Evolutionary conservation across 23 tunicate species (phyloP).

Genomic region (Halocynthia roretzi): DNA sequence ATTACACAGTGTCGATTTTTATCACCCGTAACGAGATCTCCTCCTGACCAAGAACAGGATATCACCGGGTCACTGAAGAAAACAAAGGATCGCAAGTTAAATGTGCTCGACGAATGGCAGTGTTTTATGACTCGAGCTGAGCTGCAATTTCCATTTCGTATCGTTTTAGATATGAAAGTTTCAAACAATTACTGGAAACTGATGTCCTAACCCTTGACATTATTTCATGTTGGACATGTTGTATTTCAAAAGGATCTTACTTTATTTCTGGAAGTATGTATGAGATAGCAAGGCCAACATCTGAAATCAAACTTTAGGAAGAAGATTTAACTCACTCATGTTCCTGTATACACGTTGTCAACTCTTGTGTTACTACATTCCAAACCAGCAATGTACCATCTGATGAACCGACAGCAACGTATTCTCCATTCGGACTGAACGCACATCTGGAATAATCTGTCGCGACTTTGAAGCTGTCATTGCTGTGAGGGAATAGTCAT

Average conservation of each 20-base stretch:
- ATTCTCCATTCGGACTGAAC: slow-evolving; percentile 47
- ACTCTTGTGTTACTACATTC: slow-evolving; percentile 46
- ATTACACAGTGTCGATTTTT: slow-evolving; percentile 45
- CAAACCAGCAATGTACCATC: slow-evolving; percentile 77
- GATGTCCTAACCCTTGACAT: no score
- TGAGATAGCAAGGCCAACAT: no score
- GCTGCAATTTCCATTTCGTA: not conserved
- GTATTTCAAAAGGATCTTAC: no score
- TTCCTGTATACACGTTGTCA: slow-evolving; percentile 23
- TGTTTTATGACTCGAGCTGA: not conserved
- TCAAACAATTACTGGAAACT: no score
- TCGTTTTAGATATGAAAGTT: no score
- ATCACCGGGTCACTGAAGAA: slow-evolving; percentile 52
- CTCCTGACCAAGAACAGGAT: slow-evolving; percentile 69
- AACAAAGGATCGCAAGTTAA: not conserved
- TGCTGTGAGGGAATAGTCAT: not conserved
- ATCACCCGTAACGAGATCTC: slow-evolving; percentile 74
- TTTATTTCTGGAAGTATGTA: no score
- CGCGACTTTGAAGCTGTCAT: slow-evolving; percentile 59
- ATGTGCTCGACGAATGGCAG: not conserved
- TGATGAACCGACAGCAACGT: slow-evolving; percentile 64
- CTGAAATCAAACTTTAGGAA: not conserved
- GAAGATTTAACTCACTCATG: slow-evolving; percentile 27
- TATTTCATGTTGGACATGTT: no score
- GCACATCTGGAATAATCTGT: slow-evolving; percentile 67